These are phyloP conservation scores for Tetramorium bicarinatum DNA, from an alignment of 2,888 invertebrate genomes.

Conservation along the genomic window DNA sequence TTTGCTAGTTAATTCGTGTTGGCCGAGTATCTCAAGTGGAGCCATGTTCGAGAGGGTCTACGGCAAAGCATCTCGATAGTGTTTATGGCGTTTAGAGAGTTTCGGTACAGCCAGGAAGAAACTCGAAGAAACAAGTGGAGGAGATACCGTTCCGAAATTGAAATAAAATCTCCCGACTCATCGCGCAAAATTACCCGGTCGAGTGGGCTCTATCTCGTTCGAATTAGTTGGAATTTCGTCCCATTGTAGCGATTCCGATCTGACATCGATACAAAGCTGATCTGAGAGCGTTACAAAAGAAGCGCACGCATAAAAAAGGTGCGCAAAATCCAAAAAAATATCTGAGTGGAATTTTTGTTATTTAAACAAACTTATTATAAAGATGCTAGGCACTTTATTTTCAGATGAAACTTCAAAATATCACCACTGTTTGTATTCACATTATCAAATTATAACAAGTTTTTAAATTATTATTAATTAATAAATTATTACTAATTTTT, in stretches of 20 bases:
- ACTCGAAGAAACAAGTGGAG: constrained; percentile 55
- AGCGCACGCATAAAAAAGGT: constrained; percentile 36
- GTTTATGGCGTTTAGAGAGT: constrained; percentile 71
- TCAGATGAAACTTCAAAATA: neutral
- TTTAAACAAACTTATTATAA: constrained; percentile 41
- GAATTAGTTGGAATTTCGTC: constrained; percentile 80
- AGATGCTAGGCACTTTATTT: neutral
- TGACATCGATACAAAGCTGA: constrained; percentile 79
- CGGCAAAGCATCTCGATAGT: constrained; percentile 66
- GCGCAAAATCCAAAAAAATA: constrained; percentile 8
- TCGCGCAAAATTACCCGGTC: constrained; percentile 80
- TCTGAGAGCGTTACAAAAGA: constrained; percentile 55
- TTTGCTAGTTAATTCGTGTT: constrained; percentile 25
- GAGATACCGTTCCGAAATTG: constrained; percentile 67
- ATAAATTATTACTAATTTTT: neutral
- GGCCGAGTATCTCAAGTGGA: constrained; percentile 17
- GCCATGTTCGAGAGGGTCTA: constrained; percentile 35
- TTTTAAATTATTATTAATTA: neutral
- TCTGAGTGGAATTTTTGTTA: constrained; percentile 12
- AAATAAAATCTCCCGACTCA: constrained; percentile 76
- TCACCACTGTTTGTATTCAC: neutral
- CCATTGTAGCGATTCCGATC: constrained; percentile 75
- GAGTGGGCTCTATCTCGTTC: constrained; percentile 74
- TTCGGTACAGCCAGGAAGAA: constrained; percentile 24
- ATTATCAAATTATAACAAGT: neutral